Base-by-base conservation (phyloP, 2,113 vertebrate genomes). In the Forbesichthys papilliferus region DNA sequence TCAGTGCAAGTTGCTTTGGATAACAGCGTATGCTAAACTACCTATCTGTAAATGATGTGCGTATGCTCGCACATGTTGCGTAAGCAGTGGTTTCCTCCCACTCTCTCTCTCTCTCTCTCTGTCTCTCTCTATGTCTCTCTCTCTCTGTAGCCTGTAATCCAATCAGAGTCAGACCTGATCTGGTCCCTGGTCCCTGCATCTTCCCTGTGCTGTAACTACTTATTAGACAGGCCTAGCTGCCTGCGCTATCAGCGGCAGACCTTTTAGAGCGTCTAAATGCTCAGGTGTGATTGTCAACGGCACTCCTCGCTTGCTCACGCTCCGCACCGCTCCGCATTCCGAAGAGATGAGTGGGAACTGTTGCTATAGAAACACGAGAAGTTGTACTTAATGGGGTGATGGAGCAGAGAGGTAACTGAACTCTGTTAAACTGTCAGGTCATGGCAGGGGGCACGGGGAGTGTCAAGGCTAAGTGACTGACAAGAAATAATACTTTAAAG, bases 351-450 rank as follows among this genome's bases (percentile, higher is more conserved):
- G 78, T 75, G 64, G 71, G 81, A 87, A 83, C 80, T 67, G 89
- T 91, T 89, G 89, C 88, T 82, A 89, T 91, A 89, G 88, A 85
- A 90, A 91, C 89, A 75, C 82, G 75, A 73, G 78, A 85, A 84
- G 77, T 81, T 77, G 62, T 71, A 69, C 48, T 81, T 68, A 85
- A 80, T 80, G 77, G 68, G 72, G 61, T 73, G 78, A 81, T 81
- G 69, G 53, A 76, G 80, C 18, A 54, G 72, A 80, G 65, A 82
- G 48, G 69, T 76, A 83, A 77, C 73, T 71, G 72, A 84, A 86
- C 73, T 75, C 78, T 65, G 69, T 18, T 61, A 47, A 20, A 84
- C 74, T 78, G 69, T 71, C 69, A 71, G 69, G 66, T 75, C 70
- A 82, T 67, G 67, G 61, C 1, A 16, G 20, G 20, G 11, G 69